phyloP scores from a whole-genome alignment of 2,113 vertebrate species.

The Callocephalon fimbriatum region DNA sequence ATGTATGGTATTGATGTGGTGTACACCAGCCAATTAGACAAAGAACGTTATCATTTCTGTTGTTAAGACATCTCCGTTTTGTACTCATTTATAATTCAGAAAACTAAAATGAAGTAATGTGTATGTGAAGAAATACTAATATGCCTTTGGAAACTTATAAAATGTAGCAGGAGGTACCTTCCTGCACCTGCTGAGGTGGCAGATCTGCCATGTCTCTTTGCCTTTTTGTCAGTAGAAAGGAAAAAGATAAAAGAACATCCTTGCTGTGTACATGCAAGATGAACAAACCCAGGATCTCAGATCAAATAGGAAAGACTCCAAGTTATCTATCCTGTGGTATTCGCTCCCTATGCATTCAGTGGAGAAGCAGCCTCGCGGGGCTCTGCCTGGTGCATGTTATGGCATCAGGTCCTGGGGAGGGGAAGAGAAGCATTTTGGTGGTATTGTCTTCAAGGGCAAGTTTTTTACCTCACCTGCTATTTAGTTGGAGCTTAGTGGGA shows the following conservation, averaged over 20 bases:
- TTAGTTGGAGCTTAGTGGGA: not conserved
- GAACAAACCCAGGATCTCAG: not conserved
- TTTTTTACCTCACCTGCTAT: not conserved
- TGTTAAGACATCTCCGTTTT: not conserved
- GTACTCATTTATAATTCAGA: not conserved
- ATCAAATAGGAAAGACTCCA: not conserved
- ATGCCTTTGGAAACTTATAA: not conserved
- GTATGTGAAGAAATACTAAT: not conserved
- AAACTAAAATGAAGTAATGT: not conserved
- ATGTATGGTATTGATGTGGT: not conserved
- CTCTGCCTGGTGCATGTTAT: not conserved
- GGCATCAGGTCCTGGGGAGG: not conserved
- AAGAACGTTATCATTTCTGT: accelerated
- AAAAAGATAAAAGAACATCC: not conserved
- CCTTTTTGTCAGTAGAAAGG: not conserved
- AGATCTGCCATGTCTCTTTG: not conserved
- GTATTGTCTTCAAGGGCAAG: not conserved
- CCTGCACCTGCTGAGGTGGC: not conserved
- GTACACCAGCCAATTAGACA: not conserved
- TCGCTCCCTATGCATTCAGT: accelerated
- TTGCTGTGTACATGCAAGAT: not conserved
- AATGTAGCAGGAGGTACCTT: not conserved
- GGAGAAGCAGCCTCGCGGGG: not conserved
- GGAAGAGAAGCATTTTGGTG: not conserved
- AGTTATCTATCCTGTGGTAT: not conserved